phyloP scores from a whole-genome alignment of 2,888 invertebrate genomes.

The Campoplex capitator region DNA sequence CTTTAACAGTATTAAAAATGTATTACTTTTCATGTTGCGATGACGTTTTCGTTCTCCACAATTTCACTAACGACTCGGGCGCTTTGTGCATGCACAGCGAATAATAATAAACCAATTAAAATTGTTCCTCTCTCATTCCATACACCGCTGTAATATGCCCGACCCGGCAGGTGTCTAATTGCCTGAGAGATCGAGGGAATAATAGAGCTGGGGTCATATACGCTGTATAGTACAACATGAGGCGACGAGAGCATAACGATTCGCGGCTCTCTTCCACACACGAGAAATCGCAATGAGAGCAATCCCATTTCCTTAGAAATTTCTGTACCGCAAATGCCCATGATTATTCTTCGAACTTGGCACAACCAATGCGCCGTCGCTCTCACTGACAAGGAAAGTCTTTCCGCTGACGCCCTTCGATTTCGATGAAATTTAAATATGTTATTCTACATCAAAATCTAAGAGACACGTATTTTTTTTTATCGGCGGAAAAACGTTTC shows the following conservation, averaged over 20 bases:
- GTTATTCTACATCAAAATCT: too few species aligned
- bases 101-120: constrained; percentile 31
- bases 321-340: neutral
- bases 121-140: constrained; percentile 26
- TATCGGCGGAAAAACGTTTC: too few species aligned
- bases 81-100: constrained; percentile 11
- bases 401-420: too few species aligned
- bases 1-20: neutral
- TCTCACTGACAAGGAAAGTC: too few species aligned
- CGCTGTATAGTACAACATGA: constrained; percentile 15
- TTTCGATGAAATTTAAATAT: too few species aligned
- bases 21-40: neutral
- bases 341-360: neutral
- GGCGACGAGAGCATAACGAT: constrained; percentile 52
- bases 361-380: constrained; percentile 2
- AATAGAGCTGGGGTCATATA: constrained; percentile 12
- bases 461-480: too few species aligned
- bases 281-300: constrained; percentile 60
- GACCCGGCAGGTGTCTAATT: constrained; percentile 63
- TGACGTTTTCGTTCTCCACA: neutral
- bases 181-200: constrained; percentile 40
- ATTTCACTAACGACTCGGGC: constrained; percentile 26
- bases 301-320: constrained; percentile 56
- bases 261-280: constrained; percentile 50
- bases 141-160: constrained; percentile 1